phyloP scores from a whole-genome alignment of 1,140 invertebrate species.

The Contarinia nasturtii region DNA sequence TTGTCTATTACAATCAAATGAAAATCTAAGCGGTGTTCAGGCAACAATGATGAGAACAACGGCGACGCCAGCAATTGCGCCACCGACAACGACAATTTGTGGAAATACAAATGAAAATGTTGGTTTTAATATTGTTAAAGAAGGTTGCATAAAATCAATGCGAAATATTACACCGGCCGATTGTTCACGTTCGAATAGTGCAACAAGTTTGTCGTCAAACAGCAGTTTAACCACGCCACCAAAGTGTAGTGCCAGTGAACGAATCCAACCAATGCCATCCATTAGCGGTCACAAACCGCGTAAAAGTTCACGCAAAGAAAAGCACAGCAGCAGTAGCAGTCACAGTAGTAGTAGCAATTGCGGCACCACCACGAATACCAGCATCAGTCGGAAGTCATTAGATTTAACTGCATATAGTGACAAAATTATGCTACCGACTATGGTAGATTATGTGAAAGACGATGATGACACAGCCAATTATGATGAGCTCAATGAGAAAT shows the following conservation, averaged over 20 bases:
- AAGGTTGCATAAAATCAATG: conserved; percentile 1
- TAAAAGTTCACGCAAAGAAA: background rate
- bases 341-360: background rate
- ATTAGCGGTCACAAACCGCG: background rate
- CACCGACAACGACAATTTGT: too few relatives aligned
- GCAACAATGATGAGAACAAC: too few relatives aligned
- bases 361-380: too few relatives aligned
- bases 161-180: background rate
- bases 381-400: background rate
- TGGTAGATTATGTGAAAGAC: too few relatives aligned
- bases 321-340: background rate
- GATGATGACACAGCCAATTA: background rate
- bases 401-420: background rate
- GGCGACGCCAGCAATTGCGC: too few relatives aligned
- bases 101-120: conserved; percentile 1
- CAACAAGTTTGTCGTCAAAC: conserved; percentile 3
- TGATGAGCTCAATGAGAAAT: conserved; percentile 1
- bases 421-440: too few relatives aligned
- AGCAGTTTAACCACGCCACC: background rate
- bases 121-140: conserved; percentile 3
- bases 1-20: background rate
- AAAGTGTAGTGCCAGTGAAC: background rate
- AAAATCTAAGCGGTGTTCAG: background rate
- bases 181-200: background rate
- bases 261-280: background rate